Percentiles rank a stretch among this genome's conserved stretches.
phyloP scores from a whole-genome alignment of 2,113 vertebrate genomes.

The Phodopus roborovskii region DNA sequence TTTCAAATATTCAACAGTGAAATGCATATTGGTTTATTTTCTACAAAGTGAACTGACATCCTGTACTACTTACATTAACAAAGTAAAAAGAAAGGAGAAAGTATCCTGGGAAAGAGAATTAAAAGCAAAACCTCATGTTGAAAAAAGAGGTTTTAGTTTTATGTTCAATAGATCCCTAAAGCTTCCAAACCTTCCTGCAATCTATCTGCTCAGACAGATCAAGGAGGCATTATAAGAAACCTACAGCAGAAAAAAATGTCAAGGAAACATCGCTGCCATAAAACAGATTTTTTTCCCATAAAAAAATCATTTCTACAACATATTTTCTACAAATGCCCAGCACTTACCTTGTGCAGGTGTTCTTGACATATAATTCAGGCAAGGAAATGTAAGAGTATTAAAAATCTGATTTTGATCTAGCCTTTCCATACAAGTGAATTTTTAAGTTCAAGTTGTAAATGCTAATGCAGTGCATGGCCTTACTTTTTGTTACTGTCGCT shows the following conservation, averaged over 20 bases:
- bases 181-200: constrained; percentile 42
- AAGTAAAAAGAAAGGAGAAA: not conserved
- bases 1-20: not conserved
- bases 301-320: constrained; percentile 54
- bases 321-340: constrained; percentile 74
- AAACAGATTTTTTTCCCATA: constrained; percentile 66
- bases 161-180: constrained; percentile 55
- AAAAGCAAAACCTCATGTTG: constrained; percentile 39
- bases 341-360: constrained; percentile 54
- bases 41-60: not conserved
- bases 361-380: constrained; percentile 69
- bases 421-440: constrained; percentile 46
- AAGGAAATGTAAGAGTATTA: constrained; percentile 48
- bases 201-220: constrained; percentile 70
- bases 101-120: not conserved
- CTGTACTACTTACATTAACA: not conserved
- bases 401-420: constrained; percentile 46
- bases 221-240: constrained; percentile 76
- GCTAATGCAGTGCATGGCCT: constrained; percentile 37
- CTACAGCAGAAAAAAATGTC: constrained; percentile 76
- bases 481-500: constrained; percentile 64
- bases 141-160: constrained; percentile 58
- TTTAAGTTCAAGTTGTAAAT: constrained; percentile 59
- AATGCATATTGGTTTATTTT: not conserved
- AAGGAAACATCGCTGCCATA: constrained; percentile 62